Conservation (phyloP, 2,888 invertebrate genomes). For the Mimachlamys varia region DNA sequence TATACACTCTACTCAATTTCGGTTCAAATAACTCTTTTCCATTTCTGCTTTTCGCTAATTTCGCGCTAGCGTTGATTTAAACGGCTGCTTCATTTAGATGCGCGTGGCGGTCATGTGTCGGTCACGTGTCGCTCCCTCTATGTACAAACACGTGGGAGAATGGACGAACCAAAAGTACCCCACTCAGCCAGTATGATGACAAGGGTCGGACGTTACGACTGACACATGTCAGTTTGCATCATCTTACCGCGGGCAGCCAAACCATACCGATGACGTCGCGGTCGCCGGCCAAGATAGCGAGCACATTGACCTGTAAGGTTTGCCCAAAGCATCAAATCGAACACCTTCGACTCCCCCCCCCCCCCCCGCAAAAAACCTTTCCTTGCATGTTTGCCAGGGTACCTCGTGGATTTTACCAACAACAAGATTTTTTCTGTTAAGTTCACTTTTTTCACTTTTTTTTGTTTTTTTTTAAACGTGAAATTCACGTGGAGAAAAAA, state of each 20-base stretch:
- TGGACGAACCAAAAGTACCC: constrained; percentile 34
- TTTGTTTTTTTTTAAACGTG: too few species aligned
- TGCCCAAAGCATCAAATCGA: background rate
- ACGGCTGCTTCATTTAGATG: constrained; percentile 51
- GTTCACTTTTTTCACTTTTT: too few species aligned
- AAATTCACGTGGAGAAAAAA: too few species aligned
- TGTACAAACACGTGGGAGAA: constrained; percentile 31
- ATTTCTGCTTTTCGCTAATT: constrained; percentile 52
- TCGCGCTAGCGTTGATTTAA: constrained; percentile 44
- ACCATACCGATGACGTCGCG: background rate
- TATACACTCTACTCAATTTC: constrained; percentile 49
- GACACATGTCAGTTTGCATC: background rate
- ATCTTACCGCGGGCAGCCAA: background rate
- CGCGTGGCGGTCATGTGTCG: constrained; percentile 48
- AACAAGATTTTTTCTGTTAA: too few species aligned
- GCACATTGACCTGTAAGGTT: background rate
- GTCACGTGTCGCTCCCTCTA: constrained; percentile 49
- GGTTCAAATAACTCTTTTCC: constrained; percentile 49
- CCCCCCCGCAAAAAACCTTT: too few species aligned
- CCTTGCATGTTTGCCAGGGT: too few species aligned
- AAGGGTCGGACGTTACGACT: constrained; percentile 12
- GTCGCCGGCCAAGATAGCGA: background rate
- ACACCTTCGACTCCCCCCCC: too few species aligned
- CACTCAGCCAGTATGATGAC: constrained; percentile 29
- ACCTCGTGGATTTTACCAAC: too few species aligned